Evolutionary conservation across 2,797 vertebrate genomes (phyloP).

Genomic region (Phataginus tricuspis): DNA sequence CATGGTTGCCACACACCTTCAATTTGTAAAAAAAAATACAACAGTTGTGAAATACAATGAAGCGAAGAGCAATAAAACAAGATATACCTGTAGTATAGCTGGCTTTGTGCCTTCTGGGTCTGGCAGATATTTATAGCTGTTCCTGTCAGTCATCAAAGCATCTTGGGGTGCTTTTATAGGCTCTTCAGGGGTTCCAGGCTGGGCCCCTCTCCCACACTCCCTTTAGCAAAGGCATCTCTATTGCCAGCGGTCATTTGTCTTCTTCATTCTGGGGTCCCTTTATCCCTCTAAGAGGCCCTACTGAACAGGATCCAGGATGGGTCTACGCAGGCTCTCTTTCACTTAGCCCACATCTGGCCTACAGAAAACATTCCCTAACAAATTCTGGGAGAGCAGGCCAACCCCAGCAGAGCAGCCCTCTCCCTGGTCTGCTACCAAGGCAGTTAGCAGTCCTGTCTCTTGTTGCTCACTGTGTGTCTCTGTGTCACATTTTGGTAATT

Average conservation of each 20-base stretch:
- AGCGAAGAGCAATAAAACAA: too few species aligned
- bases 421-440: slow-evolving; percentile 1
- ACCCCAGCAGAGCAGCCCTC: not conserved
- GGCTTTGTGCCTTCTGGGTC: not conserved
- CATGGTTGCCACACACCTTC: too few species aligned
- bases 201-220: not conserved
- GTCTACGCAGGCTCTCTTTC: not conserved
- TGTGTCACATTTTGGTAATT: too few species aligned
- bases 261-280: not conserved
- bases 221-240: not conserved
- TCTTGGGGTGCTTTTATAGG: not conserved
- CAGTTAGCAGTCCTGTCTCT: not conserved
- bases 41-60: too few species aligned
- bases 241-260: not conserved
- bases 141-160: not conserved
- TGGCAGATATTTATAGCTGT: not conserved
- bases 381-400: not conserved
- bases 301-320: not conserved
- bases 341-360: not conserved
- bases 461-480: not conserved
- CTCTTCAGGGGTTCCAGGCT: not conserved
- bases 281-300: not conserved
- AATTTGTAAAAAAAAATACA: too few species aligned
- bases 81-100: not conserved
- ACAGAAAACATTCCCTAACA: slow-evolving; percentile 27